Conservation (phyloP, 2,888 invertebrate genomes). For the Galerucella pusilla region DNA sequence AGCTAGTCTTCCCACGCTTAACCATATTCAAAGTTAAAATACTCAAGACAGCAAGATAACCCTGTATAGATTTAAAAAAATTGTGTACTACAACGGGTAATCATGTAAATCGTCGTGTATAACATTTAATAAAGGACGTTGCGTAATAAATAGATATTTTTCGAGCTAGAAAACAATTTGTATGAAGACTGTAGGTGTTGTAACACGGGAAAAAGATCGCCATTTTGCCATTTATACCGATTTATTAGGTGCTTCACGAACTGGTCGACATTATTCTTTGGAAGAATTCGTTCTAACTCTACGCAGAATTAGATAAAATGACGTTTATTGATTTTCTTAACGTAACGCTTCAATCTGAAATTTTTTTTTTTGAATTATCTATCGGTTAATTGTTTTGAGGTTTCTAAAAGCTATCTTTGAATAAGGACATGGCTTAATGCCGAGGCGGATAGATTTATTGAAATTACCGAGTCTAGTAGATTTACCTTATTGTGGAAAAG, state of each 20-base stretch:
- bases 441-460: background rate
- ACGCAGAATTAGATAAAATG: slow-evolving; percentile 9
- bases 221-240: slow-evolving; percentile 41
- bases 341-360: slow-evolving; percentile 7
- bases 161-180: slow-evolving; percentile 45
- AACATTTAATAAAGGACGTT: slow-evolving; percentile 44
- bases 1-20: too few relatives aligned
- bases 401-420: background rate
- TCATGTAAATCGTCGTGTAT: slow-evolving; percentile 41
- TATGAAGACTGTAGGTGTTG: slow-evolving; percentile 44
- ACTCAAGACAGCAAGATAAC: background rate
- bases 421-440: background rate
- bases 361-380: background rate
- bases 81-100: slow-evolving; percentile 35
- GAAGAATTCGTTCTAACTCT: slow-evolving; percentile 16
- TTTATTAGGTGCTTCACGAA: slow-evolving; percentile 44
- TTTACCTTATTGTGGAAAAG: background rate
- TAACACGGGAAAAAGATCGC: slow-evolving; percentile 44
- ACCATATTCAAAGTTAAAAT: background rate
- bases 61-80: slow-evolving; percentile 29
- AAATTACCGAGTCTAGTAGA: background rate
- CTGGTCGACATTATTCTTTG: slow-evolving; percentile 38
- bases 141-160: slow-evolving; percentile 42
- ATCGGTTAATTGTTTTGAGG: background rate
- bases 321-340: slow-evolving; percentile 21